Base-by-base conservation (phyloP, 2,888 invertebrate genomes). In the Dichetophora obliterata region DNA sequence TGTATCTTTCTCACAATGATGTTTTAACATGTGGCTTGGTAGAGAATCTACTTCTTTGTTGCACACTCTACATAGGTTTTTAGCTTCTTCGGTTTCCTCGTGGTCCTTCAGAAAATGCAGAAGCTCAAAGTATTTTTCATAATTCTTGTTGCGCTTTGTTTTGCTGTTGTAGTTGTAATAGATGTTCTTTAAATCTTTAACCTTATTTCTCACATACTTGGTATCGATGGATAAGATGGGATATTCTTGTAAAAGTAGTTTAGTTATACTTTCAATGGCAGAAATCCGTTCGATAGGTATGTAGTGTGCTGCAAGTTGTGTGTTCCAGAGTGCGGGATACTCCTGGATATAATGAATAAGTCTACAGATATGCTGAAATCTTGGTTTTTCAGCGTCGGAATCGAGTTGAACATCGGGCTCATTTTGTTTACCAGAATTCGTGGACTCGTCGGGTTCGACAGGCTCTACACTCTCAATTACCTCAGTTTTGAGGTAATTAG, bases 241-340 rank as follows among this genome's bases (percentile, higher is more conserved):
- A 59, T 43, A 72, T 34, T 59, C 37, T 5, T 22, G 24, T 11
- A 59, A 3, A n/a, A 72, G 24, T 16, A 22, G 19, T 5, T 72
- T 43, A 0, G 71, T 59, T 43, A 72, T 61, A 27, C 37, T 59
- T 37, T 22, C 59, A 19, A 57, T 14, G 5, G 59, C 59, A 8
- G 22, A 43, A n/a, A 31, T 57, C 5, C 71, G 71, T 37, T 72
- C 59, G 24, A 14, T 22, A 43, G 48, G 71, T 24, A 59, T 43
- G n/a, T 59, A 59, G 27, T 48, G 59, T 0, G 48, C n/a, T 3
- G 27, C 5, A 0, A 43, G 16, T 72, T 59, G 34, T 16, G 71
- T 59, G n/a, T 72, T 24, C 71, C 71, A 72, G n/a, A 72, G 59
- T 14, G 37, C n/a, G 2, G 71, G 71, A 37, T 71, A 59, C 19